Evolutionary conservation across 2,888 invertebrate species (phyloP).

Genomic region (Tupiocoris notatus): DNA sequence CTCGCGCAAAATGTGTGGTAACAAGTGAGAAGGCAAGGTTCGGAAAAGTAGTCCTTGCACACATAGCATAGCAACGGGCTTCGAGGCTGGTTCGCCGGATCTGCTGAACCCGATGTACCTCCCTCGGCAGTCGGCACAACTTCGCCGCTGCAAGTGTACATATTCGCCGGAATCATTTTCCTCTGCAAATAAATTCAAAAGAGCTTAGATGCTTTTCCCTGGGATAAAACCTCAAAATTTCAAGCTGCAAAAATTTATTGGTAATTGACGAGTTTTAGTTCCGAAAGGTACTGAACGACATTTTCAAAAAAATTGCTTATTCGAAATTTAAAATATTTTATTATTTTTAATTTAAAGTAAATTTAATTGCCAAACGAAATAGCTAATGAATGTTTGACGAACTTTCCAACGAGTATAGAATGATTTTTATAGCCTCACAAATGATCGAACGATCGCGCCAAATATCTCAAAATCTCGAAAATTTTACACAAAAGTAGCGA

Average conservation of each 20-base stretch:
- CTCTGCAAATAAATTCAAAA: background rate
- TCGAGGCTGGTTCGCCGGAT: slow-evolving; percentile 49
- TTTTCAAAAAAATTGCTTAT: background rate
- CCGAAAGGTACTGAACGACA: no score
- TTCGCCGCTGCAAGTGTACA: slow-evolving; percentile 37
- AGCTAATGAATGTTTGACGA: no score
- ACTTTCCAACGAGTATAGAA: no score
- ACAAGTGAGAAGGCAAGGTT: slow-evolving; percentile 67
- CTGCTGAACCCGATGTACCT: slow-evolving; percentile 17
- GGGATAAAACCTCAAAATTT: no score
- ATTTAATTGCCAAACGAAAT: no score
- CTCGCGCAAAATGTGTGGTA: slow-evolving; percentile 70
- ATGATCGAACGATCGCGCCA: no score
- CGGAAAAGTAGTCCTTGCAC: slow-evolving; percentile 67
- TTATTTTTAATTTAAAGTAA: no score
- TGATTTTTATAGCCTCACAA: no score
- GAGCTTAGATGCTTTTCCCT: no score
- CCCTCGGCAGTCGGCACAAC: slow-evolving; percentile 27
- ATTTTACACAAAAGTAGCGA: no score
- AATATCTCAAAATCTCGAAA: no score
- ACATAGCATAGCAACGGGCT: slow-evolving; percentile 67
- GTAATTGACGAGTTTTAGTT: background rate
- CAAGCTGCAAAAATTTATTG: background rate
- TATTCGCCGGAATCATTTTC: slow-evolving; percentile 31
- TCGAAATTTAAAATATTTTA: background rate